These are phyloP conservation scores for Tupaia chinensis DNA, from an alignment of 2,113 vertebrate species.

Conservation along the genomic window DNA sequence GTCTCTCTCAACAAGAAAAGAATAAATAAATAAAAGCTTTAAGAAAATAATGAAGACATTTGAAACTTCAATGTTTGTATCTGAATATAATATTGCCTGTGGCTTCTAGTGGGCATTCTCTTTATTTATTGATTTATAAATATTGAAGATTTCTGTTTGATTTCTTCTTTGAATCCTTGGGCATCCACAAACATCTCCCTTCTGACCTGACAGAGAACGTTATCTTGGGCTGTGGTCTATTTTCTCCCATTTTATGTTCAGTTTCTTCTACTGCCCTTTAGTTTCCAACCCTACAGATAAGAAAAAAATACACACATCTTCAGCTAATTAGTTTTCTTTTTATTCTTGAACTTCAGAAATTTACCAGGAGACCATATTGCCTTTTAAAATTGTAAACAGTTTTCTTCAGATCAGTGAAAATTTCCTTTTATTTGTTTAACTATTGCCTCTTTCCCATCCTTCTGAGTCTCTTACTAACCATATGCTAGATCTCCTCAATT, in stretches of 20 bases:
- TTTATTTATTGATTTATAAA: neutral
- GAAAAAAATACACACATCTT: neutral
- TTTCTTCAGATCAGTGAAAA: neutral
- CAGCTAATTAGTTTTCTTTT: neutral
- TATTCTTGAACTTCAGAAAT: neutral
- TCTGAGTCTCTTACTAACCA: neutral
- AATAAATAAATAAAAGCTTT: no score
- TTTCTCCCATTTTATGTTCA: neutral
- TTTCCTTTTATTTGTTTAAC: neutral
- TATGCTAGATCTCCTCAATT: neutral
- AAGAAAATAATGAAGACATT: no score
- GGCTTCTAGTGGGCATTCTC: neutral
- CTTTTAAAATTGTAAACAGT: neutral
- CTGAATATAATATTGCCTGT: neutral
- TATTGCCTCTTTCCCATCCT: neutral
- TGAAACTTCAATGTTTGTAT: neutral
- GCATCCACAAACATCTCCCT: neutral
- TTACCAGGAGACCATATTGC: neutral
- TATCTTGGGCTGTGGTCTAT: neutral
- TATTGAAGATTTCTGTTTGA: neutral
- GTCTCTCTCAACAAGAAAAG: no score
- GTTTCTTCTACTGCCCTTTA: neutral
- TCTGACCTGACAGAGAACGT: neutral
- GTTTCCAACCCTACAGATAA: neutral
- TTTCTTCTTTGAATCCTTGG: neutral